Evolutionary conservation across 2,888 invertebrate species (phyloP), one percentile per base, ranked within the genome.

Genomic region (Dicyrtoma fusca): DNA sequence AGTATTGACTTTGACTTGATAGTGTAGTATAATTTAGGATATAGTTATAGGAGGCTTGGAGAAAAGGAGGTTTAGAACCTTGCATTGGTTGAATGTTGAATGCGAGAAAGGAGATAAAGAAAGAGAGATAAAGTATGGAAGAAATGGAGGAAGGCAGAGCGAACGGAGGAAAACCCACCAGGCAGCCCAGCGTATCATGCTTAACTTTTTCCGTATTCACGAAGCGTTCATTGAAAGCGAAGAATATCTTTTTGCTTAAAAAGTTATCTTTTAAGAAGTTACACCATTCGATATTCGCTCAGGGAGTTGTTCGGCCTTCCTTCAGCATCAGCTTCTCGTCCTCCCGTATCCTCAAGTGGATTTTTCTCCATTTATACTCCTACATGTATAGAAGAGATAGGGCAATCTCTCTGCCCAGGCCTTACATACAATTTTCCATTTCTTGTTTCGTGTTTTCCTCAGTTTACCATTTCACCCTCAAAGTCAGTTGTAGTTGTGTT

Each of bases 221-320:
- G 71, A 69, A 74, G 74, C 76, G 76, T 74, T 71, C 63, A 69
- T 74, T 49, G 66, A 73, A 71, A 66, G 71, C 71, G 72, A 76
- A 73, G 74, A 76, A 76, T 75, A 76, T 74, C 76, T 75, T 75
- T 76, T 72, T 74, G 73, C 76, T 76, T 74, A 76, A 76, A 75
- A 75, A 76, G 74, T 74, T 76, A 68, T 68, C 66, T 68, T 68
- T 68, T 68, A 68, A 68, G 66, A 61, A 71, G 63, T 53, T 64
- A 74, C 75, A 77, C 76, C 76, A 77, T 75, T 76, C 74, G 76
- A 77, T 77, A 77, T 71, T 74, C 77, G 77, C 77, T 74, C 53
- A 44, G 77, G 77, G 77, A 77, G 71, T 74, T 76, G 65, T 66
- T 72, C 53, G 10, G 61, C 73, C 61, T 62, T 25, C 19, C 26